phyloP scores from a whole-genome alignment of 2,888 invertebrate species.

The Philhelius pedissequus region DNA sequence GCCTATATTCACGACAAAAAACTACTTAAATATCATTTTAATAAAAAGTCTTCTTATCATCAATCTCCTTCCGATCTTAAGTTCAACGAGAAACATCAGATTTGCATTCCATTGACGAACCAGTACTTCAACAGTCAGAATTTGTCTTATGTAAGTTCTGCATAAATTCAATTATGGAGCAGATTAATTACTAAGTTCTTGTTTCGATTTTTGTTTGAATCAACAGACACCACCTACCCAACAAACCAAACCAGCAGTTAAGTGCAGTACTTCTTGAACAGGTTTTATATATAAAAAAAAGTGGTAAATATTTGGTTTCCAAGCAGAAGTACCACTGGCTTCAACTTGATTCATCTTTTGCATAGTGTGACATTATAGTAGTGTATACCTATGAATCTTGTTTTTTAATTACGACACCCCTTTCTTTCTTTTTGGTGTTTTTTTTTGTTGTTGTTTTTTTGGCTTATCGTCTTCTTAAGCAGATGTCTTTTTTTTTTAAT shows the following conservation, averaged over 20 bases:
- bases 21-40: no score
- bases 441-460: background rate
- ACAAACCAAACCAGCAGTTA: no score
- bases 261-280: background rate
- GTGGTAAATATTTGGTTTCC: background rate
- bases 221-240: background rate
- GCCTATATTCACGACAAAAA: no score
- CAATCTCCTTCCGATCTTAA: no score
- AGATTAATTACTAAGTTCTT: background rate
- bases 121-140: no score
- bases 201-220: background rate
- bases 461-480: conserved; percentile 11
- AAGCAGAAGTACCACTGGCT: background rate
- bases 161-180: no score
- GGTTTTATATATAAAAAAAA: background rate
- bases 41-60: no score
- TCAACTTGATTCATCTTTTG: background rate
- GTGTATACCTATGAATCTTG: background rate
- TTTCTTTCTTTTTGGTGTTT: background rate
- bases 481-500: background rate
- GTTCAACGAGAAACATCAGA: no score
- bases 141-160: no score
- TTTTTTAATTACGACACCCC: conserved; percentile 9
- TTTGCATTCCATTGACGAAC: no score
- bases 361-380: background rate